Evolutionary conservation across 2,113 vertebrate genomes (phyloP).

Genomic region (Saccopteryx bilineata): DNA sequence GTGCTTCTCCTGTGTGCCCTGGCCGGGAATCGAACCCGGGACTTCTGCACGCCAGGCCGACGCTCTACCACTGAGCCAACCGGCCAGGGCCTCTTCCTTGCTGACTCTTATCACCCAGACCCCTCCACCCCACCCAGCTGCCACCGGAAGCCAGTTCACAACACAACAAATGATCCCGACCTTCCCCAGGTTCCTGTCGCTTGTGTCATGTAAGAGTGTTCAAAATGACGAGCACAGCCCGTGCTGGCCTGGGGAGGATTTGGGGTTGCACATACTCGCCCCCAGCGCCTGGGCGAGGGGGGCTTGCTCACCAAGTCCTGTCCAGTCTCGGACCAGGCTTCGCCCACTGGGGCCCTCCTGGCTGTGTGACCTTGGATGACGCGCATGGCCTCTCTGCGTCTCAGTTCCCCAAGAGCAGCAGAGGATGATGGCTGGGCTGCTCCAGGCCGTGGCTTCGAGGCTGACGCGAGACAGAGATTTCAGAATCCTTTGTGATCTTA

Average conservation of each 20-base stretch:
- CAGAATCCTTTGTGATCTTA: neutral
- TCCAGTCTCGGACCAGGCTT: neutral
- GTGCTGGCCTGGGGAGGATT: conserved; percentile 7
- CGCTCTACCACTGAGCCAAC: no score
- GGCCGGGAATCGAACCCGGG: no score
- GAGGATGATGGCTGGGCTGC: rapidly evolving
- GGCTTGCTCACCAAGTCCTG: neutral
- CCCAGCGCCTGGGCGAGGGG: neutral
- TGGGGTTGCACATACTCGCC: neutral
- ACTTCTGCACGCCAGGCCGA: no score
- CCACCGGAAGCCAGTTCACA: neutral
- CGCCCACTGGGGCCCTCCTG: neutral
- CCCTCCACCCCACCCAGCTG: neutral
- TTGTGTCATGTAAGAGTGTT: neutral
- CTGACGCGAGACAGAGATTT: neutral
- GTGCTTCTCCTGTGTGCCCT: no score
- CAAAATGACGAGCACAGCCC: neutral
- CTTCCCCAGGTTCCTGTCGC: conserved; percentile 36
- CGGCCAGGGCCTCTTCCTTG: rapidly evolving
- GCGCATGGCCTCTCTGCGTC: rapidly evolving
- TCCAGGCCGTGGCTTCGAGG: neutral
- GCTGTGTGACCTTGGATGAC: neutral
- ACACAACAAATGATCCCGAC: neutral
- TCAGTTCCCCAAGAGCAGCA: neutral
- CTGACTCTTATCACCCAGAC: neutral